phyloP scores from a whole-genome alignment of 2,113 vertebrate genomes.

The Helogale parvula region DNA sequence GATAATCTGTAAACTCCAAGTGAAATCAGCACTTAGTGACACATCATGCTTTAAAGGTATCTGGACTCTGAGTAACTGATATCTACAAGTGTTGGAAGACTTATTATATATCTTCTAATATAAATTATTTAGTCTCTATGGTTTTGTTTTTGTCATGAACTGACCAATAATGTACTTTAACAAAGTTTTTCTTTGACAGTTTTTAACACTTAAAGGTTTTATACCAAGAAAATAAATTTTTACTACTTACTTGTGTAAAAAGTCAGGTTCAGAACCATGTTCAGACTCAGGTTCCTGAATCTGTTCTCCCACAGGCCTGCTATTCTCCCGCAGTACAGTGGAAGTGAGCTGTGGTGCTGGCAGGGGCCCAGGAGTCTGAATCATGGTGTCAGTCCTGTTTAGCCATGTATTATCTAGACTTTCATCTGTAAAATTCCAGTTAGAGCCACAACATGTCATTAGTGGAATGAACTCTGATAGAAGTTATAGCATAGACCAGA shows the following conservation, averaged over 20 bases:
- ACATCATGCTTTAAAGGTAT: neutral
- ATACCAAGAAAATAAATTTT: neutral
- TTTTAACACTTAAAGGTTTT: slow-evolving; percentile 18
- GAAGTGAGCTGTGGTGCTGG: slow-evolving; percentile 97
- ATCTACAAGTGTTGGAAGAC: neutral
- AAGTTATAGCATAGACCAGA: neutral
- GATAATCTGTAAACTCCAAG: neutral
- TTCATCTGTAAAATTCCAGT: slow-evolving; percentile 90
- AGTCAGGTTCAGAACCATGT: slow-evolving; percentile 97
- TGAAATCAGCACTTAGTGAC: neutral
- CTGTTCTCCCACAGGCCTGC: slow-evolving; percentile 94
- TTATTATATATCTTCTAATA: neutral
- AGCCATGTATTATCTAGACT: slow-evolving; percentile 96
- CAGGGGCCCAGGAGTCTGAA: slow-evolving; percentile 94
- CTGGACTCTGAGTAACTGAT: neutral
- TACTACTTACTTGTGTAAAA: slow-evolving; percentile 94
- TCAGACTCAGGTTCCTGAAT: slow-evolving; percentile 97
- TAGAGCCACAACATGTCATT: neutral
- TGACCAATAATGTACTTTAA: neutral
- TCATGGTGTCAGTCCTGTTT: slow-evolving; percentile 94
- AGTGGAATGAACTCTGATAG: neutral
- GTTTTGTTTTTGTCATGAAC: neutral
- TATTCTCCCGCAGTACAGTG: slow-evolving; percentile 96
- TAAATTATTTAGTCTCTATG: neutral
- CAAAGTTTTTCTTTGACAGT: neutral